Percentiles rank a stretch among this genome's conserved stretches.
Evolutionary conservation across 2,797 vertebrate genomes (phyloP).

Genomic region (Brachymystax lenok): DNA sequence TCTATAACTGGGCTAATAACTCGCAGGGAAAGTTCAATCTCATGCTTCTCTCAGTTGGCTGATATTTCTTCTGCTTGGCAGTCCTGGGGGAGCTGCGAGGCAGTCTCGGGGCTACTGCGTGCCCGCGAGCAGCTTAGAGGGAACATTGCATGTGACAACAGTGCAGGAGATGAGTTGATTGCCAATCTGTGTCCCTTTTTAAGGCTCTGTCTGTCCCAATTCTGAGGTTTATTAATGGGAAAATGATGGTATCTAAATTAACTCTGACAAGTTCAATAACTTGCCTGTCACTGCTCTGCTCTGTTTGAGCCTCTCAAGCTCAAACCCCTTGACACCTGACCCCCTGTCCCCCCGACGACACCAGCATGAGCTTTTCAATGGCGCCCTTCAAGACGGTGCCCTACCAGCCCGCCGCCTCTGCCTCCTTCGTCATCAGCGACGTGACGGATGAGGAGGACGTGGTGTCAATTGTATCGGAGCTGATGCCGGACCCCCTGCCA

Average conservation of each 20-base stretch:
- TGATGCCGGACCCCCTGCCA: slow-evolving; percentile 87
- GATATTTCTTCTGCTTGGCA: too few species aligned
- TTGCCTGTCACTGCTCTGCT: neutral
- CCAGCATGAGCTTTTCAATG: slow-evolving; percentile 90
- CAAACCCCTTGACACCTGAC: slow-evolving; percentile 82
- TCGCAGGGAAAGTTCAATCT: too few species aligned
- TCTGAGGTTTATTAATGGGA: neutral
- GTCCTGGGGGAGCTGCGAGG: too few species aligned
- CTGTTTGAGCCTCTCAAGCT: neutral
- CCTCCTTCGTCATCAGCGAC: slow-evolving; percentile 97
- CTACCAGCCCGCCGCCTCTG: slow-evolving; percentile 83
- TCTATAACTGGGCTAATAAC: too few species aligned
- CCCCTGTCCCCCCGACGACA: slow-evolving; percentile 93
- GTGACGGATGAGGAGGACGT: slow-evolving; percentile 88
- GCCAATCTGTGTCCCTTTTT: neutral
- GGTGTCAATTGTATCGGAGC: slow-evolving; percentile 81
- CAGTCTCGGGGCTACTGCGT: too few species aligned
- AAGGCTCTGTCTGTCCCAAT: neutral
- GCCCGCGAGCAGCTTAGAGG: too few species aligned
- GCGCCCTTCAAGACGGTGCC: slow-evolving; percentile 86
- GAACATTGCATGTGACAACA: neutral
- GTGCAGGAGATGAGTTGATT: neutral
- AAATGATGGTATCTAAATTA: neutral
- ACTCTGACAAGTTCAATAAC: neutral
- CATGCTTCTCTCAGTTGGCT: too few species aligned